Conservation (phyloP, 2,113 vertebrate species). For the Corythaeola cristata region DNA sequence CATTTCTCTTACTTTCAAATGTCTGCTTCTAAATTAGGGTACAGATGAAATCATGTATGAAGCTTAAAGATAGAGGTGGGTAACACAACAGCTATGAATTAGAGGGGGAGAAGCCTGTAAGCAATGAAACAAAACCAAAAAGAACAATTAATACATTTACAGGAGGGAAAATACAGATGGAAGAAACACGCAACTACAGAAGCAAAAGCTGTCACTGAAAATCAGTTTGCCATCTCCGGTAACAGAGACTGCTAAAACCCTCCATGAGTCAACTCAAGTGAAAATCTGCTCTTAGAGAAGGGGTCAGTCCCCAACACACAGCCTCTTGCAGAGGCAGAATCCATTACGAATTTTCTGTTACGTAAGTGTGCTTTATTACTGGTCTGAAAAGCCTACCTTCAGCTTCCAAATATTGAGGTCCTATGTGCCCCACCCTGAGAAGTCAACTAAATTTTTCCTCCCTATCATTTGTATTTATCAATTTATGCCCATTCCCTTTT, state of each 20-base stretch:
- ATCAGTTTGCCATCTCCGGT: rapidly evolving
- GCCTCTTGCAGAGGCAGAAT: not conserved
- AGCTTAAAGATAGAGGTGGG: not conserved
- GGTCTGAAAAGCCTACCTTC: not conserved
- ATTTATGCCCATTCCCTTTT: not conserved
- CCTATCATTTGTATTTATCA: not conserved
- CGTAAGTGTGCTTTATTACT: not conserved
- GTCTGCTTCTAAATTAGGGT: not conserved
- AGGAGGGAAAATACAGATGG: not conserved
- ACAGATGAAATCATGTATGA: not conserved
- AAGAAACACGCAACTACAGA: not conserved
- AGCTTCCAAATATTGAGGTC: not conserved
- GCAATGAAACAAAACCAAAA: not conserved
- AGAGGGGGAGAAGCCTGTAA: not conserved
- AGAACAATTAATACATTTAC: not conserved
- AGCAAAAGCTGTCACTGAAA: not conserved
- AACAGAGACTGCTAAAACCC: not conserved
- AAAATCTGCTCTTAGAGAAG: not conserved
- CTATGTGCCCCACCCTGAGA: rapidly evolving
- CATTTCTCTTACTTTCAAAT: not conserved
- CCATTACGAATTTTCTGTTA: not conserved
- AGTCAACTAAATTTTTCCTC: not conserved
- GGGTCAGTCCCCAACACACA: not conserved
- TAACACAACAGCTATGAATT: not conserved
- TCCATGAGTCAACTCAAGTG: not conserved